A percentile compares a stretch with the other conserved stretches of the same genome.
Evolutionary conservation across 2,888 invertebrate genomes (phyloP).

Genomic region (Standfussiana lucernea): DNA sequence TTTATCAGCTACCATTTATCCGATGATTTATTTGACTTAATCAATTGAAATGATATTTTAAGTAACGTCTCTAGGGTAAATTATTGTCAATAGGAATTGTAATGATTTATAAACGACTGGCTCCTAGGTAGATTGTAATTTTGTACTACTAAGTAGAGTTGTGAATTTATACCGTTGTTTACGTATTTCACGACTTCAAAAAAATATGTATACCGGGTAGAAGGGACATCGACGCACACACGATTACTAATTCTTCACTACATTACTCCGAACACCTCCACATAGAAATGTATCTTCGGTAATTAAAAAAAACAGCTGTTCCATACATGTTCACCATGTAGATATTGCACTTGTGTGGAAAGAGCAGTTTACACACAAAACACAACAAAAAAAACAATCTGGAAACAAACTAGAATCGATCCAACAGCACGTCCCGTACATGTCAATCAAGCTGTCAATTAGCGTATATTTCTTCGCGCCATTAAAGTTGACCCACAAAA

Average conservation of each 20-base stretch:
- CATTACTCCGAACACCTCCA: no score
- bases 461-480: conserved; percentile 13
- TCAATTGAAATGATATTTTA: conserved; percentile 56
- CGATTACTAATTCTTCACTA: no score
- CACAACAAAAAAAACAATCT: neutral
- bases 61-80: conserved; percentile 13
- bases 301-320: no score
- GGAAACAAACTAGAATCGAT: conserved; percentile 5
- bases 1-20: conserved; percentile 63
- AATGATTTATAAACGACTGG: conserved; percentile 24
- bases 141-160: neutral
- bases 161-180: no score
- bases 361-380: no score
- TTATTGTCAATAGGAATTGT: conserved; percentile 32
- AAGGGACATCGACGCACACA: no score
- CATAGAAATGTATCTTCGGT: no score
- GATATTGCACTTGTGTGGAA: no score
- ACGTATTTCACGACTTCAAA: no score
- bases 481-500: conserved; percentile 49
- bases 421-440: conserved; percentile 17
- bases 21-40: conserved; percentile 57
- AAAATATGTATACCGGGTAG: no score
- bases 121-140: neutral
- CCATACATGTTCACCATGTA: no score
- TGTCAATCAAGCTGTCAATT: conserved; percentile 53